phyloP scores from a whole-genome alignment of 2,797 vertebrate genomes.

The Benthosema pterotum region DNA sequence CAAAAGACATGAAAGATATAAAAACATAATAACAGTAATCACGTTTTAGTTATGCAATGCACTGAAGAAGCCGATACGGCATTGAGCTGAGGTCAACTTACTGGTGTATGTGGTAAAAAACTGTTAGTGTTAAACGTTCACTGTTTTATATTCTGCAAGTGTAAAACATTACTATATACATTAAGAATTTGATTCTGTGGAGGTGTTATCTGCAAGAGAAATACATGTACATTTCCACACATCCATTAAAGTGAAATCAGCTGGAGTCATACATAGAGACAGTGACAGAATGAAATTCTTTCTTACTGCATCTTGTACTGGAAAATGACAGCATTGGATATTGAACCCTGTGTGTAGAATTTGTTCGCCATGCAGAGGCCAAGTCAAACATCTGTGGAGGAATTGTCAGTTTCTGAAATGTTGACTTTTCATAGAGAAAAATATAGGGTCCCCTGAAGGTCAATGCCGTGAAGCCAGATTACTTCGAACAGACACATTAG shows the following conservation, averaged over 20 bases:
- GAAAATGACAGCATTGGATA: conserved; percentile 12
- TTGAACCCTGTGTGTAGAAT: conserved; percentile 2
- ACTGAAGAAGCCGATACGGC: background rate
- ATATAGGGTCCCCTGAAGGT: conserved; percentile 15
- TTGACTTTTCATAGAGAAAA: conserved; percentile 11
- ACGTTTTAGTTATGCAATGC: conserved; percentile 10
- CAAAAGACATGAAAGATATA: too few species aligned
- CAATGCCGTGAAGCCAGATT: conserved; percentile 73
- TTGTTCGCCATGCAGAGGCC: conserved; percentile 5
- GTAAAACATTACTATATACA: too few species aligned
- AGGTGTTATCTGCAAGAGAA: too few species aligned
- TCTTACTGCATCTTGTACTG: conserved; percentile 16
- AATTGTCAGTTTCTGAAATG: conserved; percentile 20
- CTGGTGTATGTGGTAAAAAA: too few species aligned
- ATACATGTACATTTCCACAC: too few species aligned
- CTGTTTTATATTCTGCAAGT: too few species aligned
- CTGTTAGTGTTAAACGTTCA: too few species aligned
- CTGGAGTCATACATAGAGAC: background rate
- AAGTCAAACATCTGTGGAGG: conserved; percentile 18
- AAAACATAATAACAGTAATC: too few species aligned
- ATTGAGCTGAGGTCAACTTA: conserved; percentile 14
- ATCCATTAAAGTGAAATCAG: background rate
- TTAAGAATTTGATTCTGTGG: too few species aligned
- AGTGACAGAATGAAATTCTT: conserved; percentile 16
- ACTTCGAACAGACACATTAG: conserved; percentile 70